Percentiles rank a stretch among this genome's conserved stretches.
Evolutionary conservation across 1,140 invertebrate species (phyloP).

Genomic region (Listronotus bonariensis): DNA sequence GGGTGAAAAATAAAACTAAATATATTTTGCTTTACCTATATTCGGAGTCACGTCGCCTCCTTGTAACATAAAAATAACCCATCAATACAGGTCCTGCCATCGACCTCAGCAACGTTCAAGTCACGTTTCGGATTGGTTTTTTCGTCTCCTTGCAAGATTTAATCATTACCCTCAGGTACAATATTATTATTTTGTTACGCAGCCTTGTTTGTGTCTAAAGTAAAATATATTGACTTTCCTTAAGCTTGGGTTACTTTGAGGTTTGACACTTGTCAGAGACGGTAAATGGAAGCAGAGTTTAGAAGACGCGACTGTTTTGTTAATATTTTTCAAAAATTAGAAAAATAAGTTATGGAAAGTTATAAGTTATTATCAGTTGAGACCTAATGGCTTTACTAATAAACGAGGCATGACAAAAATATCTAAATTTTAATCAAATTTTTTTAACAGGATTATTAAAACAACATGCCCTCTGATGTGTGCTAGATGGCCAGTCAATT

Average conservation of each 20-base stretch:
- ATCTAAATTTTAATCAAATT: too few species aligned
- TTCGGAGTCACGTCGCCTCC: constrained; percentile 22
- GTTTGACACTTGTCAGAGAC: constrained; percentile 13
- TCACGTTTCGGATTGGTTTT: constrained; percentile 34
- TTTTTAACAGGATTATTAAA: too few species aligned
- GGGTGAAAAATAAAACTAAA: too few species aligned
- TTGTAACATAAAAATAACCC: constrained; percentile 36
- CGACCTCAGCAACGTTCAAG: constrained; percentile 19
- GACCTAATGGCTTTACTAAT: too few species aligned
- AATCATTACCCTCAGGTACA: constrained; percentile 36
- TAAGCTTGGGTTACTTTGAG: constrained; percentile 22
- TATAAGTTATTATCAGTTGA: too few species aligned
- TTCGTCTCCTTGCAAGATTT: constrained; percentile 26
- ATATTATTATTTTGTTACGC: constrained; percentile 35
- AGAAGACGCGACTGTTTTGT: not conserved
- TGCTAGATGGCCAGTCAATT: too few species aligned
- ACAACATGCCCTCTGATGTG: too few species aligned
- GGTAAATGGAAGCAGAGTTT: not conserved
- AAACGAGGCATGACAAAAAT: too few species aligned
- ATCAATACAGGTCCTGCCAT: constrained; percentile 29
- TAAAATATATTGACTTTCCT: constrained; percentile 27
- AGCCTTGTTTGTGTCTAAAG: constrained; percentile 27
- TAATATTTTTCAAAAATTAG: not conserved
- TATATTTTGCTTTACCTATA: too few species aligned
- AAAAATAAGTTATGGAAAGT: too few species aligned